Percentiles rank a stretch among this genome's conserved stretches.
These are phyloP conservation scores for Orientallactaga bullata DNA, from an alignment of 2,113 vertebrate species.

Conservation along the genomic window DNA sequence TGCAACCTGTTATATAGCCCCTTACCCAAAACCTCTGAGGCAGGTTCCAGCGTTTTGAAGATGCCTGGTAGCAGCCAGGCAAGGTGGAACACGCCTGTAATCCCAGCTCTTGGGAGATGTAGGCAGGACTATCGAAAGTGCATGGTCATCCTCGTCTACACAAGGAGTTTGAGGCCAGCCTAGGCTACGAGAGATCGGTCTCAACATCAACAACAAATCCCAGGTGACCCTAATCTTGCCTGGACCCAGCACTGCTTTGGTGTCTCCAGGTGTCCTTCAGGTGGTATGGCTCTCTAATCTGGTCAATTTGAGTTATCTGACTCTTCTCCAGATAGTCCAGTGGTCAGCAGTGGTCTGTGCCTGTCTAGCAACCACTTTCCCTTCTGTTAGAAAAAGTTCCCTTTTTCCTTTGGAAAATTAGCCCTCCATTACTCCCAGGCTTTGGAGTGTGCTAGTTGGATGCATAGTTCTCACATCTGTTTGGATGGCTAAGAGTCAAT, in stretches of 20 bases:
- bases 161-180: no score
- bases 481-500: background rate
- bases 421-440: background rate
- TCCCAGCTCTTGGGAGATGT: no score
- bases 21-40: background rate
- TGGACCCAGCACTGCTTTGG: background rate
- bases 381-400: background rate
- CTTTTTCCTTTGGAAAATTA: background rate
- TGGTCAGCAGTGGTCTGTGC: background rate
- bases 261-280: no score
- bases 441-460: background rate
- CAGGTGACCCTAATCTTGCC: background rate
- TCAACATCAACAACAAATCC: background rate
- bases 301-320: no score
- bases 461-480: background rate
- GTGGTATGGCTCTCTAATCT: background rate
- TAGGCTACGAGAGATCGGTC: no score
- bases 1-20: fast-evolving
- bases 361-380: background rate
- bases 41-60: background rate
- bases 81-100: no score
- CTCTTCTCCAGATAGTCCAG: background rate
- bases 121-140: no score
- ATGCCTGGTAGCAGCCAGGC: background rate
- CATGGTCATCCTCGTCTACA: no score